These are phyloP conservation scores for Argyresthia goedartella DNA, from an alignment of 2,888 invertebrate species.

Conservation along the genomic window DNA sequence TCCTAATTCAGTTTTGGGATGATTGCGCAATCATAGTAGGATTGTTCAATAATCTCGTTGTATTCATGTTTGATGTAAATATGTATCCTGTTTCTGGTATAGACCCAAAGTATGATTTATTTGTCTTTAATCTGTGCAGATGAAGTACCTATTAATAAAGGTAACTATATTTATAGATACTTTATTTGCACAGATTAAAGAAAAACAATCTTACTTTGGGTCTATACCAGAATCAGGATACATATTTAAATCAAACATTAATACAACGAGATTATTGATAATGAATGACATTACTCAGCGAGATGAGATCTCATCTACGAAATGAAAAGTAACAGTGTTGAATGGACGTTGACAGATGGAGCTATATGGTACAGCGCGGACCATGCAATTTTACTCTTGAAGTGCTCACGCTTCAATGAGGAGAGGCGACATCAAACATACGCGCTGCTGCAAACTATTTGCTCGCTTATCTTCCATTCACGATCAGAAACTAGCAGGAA, in stretches of 20 bases:
- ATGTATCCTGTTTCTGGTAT: no score
- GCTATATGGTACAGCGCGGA: slow-evolving; percentile 8
- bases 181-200: no score
- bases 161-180: no score
- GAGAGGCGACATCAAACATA: slow-evolving; percentile 69
- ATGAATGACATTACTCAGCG: slow-evolving; percentile 12
- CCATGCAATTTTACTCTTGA: slow-evolving; percentile 64
- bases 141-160: no score
- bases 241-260: no score
- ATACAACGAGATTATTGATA: no score
- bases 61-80: background rate
- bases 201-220: no score
- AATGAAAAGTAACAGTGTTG: slow-evolving; percentile 64
- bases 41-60: slow-evolving; percentile 44
- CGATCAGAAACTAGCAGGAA: slow-evolving; percentile 57
- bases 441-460: slow-evolving; percentile 60
- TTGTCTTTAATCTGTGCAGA: no score
- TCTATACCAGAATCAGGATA: no score
- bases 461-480: slow-evolving; percentile 67
- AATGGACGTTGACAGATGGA: slow-evolving; percentile 62
- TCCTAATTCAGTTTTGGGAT: slow-evolving; percentile 65
- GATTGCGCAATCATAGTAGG: slow-evolving; percentile 57
- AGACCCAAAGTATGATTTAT: no score
- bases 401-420: slow-evolving; percentile 61
- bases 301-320: slow-evolving; percentile 56